These are phyloP conservation scores for Chrysolina oricalcia DNA, from an alignment of 2,888 invertebrate species.

Conservation along the genomic window DNA sequence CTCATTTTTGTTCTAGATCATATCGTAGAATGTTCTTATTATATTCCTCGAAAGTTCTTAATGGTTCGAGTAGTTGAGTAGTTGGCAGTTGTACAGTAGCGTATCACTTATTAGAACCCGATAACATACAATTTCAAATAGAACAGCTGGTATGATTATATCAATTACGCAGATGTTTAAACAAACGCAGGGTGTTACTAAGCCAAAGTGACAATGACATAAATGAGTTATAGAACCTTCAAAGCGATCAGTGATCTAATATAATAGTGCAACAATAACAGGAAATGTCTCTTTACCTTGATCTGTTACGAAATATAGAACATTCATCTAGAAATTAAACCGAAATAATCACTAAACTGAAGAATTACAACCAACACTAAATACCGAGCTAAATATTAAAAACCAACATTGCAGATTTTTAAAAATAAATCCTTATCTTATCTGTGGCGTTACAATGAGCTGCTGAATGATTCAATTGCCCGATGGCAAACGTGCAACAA, in stretches of 20 bases:
- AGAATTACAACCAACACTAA: slow-evolving; percentile 16
- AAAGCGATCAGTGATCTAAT: background rate
- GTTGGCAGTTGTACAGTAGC: no score
- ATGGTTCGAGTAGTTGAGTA: no score
- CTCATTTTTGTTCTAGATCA: no score
- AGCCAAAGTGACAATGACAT: background rate
- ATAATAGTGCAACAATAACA: slow-evolving; percentile 25
- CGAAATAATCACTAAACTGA: slow-evolving; percentile 11
- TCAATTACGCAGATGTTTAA: no score
- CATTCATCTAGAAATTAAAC: background rate
- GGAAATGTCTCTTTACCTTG: slow-evolving; percentile 36
- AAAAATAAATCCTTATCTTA: slow-evolving; percentile 20
- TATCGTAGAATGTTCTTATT: no score
- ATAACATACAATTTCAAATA: background rate
- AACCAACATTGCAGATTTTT: slow-evolving; percentile 20
- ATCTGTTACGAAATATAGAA: slow-evolving; percentile 18
- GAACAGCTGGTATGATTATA: background rate
- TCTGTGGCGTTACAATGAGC: slow-evolving; percentile 21
- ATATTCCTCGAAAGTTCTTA: no score
- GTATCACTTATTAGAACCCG: no score
- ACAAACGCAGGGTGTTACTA: background rate
- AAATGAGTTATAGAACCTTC: background rate
- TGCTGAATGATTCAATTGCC: slow-evolving; percentile 17
- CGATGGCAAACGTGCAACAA: background rate
- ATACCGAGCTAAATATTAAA: slow-evolving; percentile 10